Conservation (phyloP, 2,888 invertebrate genomes). For the Drosophila stalkeri region DNA sequence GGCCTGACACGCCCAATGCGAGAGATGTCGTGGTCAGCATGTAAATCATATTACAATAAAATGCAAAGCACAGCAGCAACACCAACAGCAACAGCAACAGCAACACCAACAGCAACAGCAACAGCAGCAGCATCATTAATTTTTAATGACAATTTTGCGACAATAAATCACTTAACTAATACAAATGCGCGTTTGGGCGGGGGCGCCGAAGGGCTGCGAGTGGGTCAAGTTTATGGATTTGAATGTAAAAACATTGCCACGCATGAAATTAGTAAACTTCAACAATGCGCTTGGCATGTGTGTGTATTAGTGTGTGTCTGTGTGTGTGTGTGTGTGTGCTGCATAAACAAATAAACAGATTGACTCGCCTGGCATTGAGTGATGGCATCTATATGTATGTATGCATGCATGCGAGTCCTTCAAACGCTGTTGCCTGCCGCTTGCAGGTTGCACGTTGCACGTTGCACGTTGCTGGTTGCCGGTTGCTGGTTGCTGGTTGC, state of each 20-base stretch:
- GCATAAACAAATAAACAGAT: conserved; percentile 73
- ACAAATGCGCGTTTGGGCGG: conserved; percentile 37
- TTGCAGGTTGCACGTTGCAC: conserved; percentile 8
- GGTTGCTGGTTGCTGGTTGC: neutral
- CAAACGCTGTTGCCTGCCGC: conserved; percentile 16
- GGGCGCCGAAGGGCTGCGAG: conserved; percentile 2
- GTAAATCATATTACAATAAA: conserved; percentile 79
- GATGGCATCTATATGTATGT: conserved; percentile 21
- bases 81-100: conserved; percentile 14
- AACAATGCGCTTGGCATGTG: conserved; percentile 41
- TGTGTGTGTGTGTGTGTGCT: conserved; percentile 8
- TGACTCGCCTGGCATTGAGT: conserved; percentile 62
- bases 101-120: conserved; percentile 14
- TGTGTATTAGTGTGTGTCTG: conserved; percentile 8
- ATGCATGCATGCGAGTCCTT: conserved; percentile 11
- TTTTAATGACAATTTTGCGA: conserved; percentile 80
- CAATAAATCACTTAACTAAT: conserved; percentile 82
- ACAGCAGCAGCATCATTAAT: conserved; percentile 70
- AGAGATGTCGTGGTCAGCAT: conserved; percentile 49
- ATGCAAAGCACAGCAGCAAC: conserved; percentile 53
- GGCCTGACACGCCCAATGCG: conserved; percentile 21
- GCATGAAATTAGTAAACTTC: conserved; percentile 70
- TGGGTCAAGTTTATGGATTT: conserved; percentile 21
- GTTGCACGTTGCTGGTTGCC: conserved; percentile 1
- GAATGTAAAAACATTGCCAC: conserved; percentile 41